These are phyloP conservation scores for Zaprionus lineosus DNA, from an alignment of 2,888 invertebrate genomes.

Conservation along the genomic window DNA sequence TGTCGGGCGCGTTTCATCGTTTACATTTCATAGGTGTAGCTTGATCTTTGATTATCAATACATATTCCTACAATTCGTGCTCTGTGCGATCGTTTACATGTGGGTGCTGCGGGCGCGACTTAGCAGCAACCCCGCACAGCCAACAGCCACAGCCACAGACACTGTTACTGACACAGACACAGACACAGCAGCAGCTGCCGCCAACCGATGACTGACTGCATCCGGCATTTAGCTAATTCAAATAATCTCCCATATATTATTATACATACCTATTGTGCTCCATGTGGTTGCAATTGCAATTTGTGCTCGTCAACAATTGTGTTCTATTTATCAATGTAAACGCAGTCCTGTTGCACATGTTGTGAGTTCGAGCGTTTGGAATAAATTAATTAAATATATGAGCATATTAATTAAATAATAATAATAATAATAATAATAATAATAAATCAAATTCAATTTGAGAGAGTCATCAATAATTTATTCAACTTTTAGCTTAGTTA, in stretches of 20 bases:
- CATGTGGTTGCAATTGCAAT: constrained; percentile 60
- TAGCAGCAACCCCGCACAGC: not conserved
- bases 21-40: constrained; percentile 65
- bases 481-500: constrained; percentile 65
- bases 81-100: constrained; percentile 63
- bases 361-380: constrained; percentile 38
- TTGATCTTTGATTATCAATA: constrained; percentile 68
- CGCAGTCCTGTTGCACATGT: constrained; percentile 18
- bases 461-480: constrained; percentile 67
- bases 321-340: constrained; percentile 21
- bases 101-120: constrained; percentile 56
- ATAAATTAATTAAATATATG: constrained; percentile 28
- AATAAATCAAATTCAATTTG: constrained; percentile 4
- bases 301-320: constrained; percentile 45
- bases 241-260: constrained; percentile 58
- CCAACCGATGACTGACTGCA: constrained; percentile 45
- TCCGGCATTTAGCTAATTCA: constrained; percentile 67
- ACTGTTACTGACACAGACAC: not conserved
- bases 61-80: constrained; percentile 70
- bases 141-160: constrained; percentile 4
- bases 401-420: constrained; percentile 15
- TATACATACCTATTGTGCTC: constrained; percentile 47
- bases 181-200: constrained; percentile 1
- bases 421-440: constrained; percentile 1
- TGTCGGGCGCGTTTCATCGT: constrained; percentile 77